Conservation (phyloP, 1,140 invertebrate genomes). For the Drosophila quadrilineata region DNA sequence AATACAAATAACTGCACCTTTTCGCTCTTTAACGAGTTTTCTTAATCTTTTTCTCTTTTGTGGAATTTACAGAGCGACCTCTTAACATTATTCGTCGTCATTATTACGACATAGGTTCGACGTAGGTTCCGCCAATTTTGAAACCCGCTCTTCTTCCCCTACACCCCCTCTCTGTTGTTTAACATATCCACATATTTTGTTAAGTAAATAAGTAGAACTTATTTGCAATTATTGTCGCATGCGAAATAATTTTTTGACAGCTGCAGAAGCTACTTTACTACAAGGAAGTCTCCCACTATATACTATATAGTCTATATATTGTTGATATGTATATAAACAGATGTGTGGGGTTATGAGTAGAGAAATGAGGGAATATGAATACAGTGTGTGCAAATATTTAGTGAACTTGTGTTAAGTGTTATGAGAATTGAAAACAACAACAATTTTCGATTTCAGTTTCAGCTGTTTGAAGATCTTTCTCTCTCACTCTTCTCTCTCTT, state of each 20-base stretch:
- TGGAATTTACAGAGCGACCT: no score
- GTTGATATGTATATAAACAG: slow-evolving; percentile 41
- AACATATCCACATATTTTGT: neutral
- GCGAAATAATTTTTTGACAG: slow-evolving; percentile 21
- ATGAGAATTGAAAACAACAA: slow-evolving; percentile 66
- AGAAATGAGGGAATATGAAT: slow-evolving; percentile 17
- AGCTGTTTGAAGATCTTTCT: slow-evolving; percentile 5
- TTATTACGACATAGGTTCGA: no score
- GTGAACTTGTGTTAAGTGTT: slow-evolving; percentile 54
- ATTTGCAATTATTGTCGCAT: slow-evolving; percentile 23
- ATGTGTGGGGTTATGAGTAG: neutral
- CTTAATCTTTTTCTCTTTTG: no score
- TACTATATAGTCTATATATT: slow-evolving; percentile 12
- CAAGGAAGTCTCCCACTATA: neutral
- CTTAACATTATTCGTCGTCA: no score
- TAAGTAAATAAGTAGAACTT: neutral
- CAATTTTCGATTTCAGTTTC: slow-evolving; percentile 55
- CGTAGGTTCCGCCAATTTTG: no score
- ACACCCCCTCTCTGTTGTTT: neutral
- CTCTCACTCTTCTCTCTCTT: slow-evolving; percentile 1
- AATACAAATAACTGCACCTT: no score
- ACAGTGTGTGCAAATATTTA: slow-evolving; percentile 56
- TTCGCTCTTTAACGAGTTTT: no score
- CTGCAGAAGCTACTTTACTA: neutral
- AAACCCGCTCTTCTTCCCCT: no score